Percentiles rank a stretch among this genome's conserved stretches.
Evolutionary conservation across 2,113 vertebrate species (phyloP).

Genomic region (Panthera uncia): DNA sequence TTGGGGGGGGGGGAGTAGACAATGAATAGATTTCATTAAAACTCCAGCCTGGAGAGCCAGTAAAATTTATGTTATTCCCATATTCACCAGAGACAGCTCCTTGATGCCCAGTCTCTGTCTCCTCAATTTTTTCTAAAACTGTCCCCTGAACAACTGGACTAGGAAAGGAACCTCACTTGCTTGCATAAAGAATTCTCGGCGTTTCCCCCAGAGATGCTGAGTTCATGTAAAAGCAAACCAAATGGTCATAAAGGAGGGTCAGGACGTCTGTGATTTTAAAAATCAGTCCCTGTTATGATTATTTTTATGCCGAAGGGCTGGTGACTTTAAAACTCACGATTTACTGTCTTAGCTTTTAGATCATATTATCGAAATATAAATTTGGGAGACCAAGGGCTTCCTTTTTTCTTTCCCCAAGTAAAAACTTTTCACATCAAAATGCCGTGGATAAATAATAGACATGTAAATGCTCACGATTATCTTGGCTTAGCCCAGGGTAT

Average conservation of each 20-base stretch:
- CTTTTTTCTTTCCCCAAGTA: not conserved
- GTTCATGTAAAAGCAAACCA: not conserved
- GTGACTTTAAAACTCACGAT: not conserved
- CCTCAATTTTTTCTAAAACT: not conserved
- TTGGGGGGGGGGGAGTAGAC: too few species aligned
- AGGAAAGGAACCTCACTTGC: not conserved
- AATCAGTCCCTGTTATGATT: not conserved
- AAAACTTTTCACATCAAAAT: not conserved
- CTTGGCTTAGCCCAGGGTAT: not conserved
- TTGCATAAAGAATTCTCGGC: not conserved
- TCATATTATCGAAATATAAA: not conserved
- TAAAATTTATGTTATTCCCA: not conserved
- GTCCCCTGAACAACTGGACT: not conserved
- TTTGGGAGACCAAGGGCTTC: not conserved
- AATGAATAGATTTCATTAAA: not conserved
- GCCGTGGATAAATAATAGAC: not conserved
- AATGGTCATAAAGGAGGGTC: not conserved
- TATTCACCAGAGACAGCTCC: not conserved
- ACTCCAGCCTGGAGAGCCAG: not conserved
- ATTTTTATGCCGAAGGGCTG: not conserved
- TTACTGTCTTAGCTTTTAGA: slow-evolving; percentile 15
- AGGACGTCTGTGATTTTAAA: not conserved
- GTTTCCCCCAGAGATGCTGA: not conserved
- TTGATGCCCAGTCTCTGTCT: not conserved
- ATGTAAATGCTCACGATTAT: too few species aligned